Percentiles rank a stretch among this genome's conserved stretches.
phyloP scores from a whole-genome alignment of 2,888 invertebrate species.

The Lithophane socia region DNA sequence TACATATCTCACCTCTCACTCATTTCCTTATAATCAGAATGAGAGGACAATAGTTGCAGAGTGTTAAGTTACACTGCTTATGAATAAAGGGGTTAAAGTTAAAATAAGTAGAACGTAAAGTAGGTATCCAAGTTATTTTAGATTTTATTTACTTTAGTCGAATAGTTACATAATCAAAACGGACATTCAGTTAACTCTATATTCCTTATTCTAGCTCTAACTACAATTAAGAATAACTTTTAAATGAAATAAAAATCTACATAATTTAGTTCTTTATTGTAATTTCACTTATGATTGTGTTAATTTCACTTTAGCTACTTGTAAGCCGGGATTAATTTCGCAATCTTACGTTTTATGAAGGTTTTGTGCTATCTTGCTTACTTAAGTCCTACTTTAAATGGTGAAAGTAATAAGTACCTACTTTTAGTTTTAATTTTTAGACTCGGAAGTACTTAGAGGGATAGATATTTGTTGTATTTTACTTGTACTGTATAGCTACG shows the following conservation, averaged over 20 bases:
- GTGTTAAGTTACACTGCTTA: constrained; percentile 21
- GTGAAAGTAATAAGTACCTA: constrained; percentile 59
- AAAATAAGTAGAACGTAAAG: constrained; percentile 46
- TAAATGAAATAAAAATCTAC: constrained; percentile 31
- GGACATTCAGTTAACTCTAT: constrained; percentile 50
- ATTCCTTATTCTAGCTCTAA: constrained; percentile 55
- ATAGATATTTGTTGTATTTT: constrained; percentile 58
- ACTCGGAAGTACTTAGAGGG: constrained; percentile 68
- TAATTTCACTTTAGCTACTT: constrained; percentile 43
- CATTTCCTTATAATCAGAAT: constrained; percentile 15
- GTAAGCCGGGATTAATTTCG: constrained; percentile 72
- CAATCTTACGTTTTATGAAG: constrained; percentile 68
- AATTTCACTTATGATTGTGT: constrained; percentile 33
- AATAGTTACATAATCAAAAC: constrained; percentile 46
- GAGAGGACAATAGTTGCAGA: constrained; percentile 18
- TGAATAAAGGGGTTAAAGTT: constrained; percentile 34
- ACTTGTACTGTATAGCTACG: constrained; percentile 39
- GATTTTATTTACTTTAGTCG: constrained; percentile 34
- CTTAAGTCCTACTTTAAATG: constrained; percentile 42
- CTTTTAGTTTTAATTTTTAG: constrained; percentile 59
- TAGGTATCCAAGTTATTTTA: constrained; percentile 28
- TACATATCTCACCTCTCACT: constrained; percentile 43
- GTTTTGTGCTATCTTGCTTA: constrained; percentile 66
- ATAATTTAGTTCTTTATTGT: constrained; percentile 32
- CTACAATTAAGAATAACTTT: constrained; percentile 44